Percentiles rank a stretch among this genome's conserved stretches.
phyloP scores from a whole-genome alignment of 2,113 vertebrate genomes.

The Dasyornis broadbenti region DNA sequence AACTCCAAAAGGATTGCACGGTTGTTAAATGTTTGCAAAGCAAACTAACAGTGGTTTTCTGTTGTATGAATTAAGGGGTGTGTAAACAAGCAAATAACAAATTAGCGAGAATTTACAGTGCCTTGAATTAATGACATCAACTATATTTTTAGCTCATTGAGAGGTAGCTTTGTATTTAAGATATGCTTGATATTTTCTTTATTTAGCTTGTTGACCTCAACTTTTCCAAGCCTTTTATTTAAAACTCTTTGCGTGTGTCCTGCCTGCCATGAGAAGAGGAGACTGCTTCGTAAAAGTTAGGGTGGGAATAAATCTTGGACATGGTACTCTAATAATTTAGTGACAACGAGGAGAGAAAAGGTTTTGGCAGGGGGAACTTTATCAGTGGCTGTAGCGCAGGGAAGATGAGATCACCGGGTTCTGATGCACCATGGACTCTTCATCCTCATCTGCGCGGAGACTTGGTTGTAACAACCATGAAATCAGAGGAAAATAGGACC shows the following conservation, averaged over 20 bases:
- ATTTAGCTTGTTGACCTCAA: neutral
- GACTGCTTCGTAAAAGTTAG: neutral
- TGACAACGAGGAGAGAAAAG: neutral
- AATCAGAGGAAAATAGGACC: neutral
- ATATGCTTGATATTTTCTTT: neutral
- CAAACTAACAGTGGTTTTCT: neutral
- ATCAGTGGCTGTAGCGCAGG: neutral
- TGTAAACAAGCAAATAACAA: neutral
- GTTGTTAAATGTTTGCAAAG: neutral
- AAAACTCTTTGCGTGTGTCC: neutral
- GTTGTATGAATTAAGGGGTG: neutral
- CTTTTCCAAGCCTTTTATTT: slow-evolving; percentile 1
- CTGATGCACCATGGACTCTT: neutral
- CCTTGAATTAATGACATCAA: neutral
- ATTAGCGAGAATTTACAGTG: neutral
- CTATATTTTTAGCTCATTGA: neutral
- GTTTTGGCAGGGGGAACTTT: neutral
- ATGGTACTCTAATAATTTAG: neutral
- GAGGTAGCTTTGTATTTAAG: neutral
- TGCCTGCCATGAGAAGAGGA: neutral
- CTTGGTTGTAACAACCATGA: neutral
- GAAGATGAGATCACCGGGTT: neutral
- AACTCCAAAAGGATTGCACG: neutral
- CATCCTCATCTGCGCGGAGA: neutral
- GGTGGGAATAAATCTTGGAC: neutral